Percentiles rank a stretch among this genome's conserved stretches.
phyloP scores from a whole-genome alignment of 2,797 vertebrate genomes.

The Hapalemur alaotrensis region DNA sequence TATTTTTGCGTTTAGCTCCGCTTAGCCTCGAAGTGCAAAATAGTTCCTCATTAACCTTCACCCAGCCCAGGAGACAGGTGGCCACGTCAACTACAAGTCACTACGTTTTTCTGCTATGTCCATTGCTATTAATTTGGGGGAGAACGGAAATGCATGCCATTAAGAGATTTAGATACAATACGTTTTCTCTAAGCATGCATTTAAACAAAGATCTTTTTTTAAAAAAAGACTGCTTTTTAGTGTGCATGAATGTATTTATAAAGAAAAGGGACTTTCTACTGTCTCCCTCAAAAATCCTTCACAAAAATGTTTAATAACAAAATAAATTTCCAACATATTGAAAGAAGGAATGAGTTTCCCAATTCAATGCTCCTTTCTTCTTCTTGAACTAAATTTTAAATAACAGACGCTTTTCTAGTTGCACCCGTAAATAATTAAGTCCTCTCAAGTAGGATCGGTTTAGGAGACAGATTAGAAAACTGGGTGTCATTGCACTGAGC shows the following conservation, averaged over 20 bases:
- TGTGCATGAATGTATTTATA: not conserved
- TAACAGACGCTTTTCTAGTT: not conserved
- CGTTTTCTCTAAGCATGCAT: not conserved
- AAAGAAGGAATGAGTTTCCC: not conserved
- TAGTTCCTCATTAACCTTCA: not conserved
- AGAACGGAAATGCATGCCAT: not conserved
- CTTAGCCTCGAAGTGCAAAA: not conserved
- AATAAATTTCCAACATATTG: not conserved
- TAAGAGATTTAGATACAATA: not conserved
- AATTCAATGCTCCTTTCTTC: not conserved
- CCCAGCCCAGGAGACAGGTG: not conserved
- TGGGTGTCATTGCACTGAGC: not conserved
- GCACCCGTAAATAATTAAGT: not conserved
- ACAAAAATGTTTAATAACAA: not conserved
- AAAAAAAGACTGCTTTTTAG: not conserved
- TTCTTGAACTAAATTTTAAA: slow-evolving; percentile 37
- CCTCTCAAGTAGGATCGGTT: not conserved
- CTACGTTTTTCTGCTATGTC: not conserved
- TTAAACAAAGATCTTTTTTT: not conserved
- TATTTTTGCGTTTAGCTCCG: not conserved
- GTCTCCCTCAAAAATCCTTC: not conserved
- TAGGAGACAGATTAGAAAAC: not conserved
- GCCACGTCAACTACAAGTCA: not conserved
- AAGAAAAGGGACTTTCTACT: not conserved
- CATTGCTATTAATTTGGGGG: not conserved